Base-by-base conservation (phyloP, 2,888 invertebrate species). In the Troglohyphantes excavatus region DNA sequence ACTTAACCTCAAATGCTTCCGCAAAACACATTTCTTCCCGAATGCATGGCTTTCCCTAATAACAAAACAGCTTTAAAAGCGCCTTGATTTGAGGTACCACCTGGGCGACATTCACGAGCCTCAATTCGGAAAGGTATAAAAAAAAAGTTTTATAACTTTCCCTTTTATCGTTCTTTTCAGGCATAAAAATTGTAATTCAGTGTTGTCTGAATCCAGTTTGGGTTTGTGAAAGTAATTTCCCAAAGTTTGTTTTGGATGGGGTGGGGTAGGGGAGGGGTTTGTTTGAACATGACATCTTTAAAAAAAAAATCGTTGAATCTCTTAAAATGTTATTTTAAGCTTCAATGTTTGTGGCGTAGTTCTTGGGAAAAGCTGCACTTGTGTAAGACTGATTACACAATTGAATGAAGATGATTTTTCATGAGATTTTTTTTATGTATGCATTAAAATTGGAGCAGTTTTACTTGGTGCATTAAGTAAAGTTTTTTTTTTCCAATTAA, bases 61-160 rank as follows among this genome's bases (percentile, higher is more conserved):
- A 43, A 72, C 26, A 72, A 43, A 26, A 53, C 23, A 26, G n/a
- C n/a, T 23, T 19, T 13, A 46, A 46, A 26, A 72, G 23, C 46
- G 33, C 46, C 46, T 13, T 21, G 43, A 23, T 53, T 21, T 46
- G 5, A 46, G n/a, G 9, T 46, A 46, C 72, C 72, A 72, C 17
- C 72, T 72, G 72, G 26, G 23, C 21, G 26, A 6, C 5, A 46
- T 46, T 46, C 53, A n/a, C 43, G 46, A 39, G 9, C 46, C 26
- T 26, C 23, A 17, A n/a, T 39, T 46, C 26, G 13, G 39, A 23
- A 72, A 72, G n/a, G 39, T 23, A 72, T 72, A 46, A 23, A 23
- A 39, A 39, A 70, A 72, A 72, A 46, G 46, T 72, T 72, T 72
- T 72, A 72, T 72, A 72, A n/a, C 68, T 72, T 43, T 72, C 46